A percentile compares a stretch with the other conserved stretches of the same genome.
phyloP scores from a whole-genome alignment of 1,140 invertebrate species.

The Musca domestica region DNA sequence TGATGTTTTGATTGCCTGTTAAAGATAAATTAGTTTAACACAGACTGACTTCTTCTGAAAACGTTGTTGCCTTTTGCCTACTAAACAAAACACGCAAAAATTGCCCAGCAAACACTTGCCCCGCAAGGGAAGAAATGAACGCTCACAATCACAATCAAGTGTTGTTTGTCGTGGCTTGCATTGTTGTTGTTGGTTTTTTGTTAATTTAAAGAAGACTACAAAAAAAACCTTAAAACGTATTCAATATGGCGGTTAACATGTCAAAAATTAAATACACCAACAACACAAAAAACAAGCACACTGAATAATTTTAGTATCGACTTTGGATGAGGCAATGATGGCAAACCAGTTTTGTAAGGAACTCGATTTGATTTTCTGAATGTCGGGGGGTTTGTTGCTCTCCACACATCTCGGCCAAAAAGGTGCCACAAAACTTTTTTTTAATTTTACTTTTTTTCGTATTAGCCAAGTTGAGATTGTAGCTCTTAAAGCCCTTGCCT shows the following conservation, averaged over 20 bases:
- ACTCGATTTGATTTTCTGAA: slow-evolving; percentile 10
- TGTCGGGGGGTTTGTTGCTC: neutral
- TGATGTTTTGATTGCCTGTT: slow-evolving; percentile 22
- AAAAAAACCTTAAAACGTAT: slow-evolving; percentile 39
- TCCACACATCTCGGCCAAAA: neutral
- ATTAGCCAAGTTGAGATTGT: neutral
- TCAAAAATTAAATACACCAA: slow-evolving; percentile 22
- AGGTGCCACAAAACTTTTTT: slow-evolving; percentile 15
- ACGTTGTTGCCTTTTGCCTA: no score
- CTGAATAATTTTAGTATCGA: slow-evolving; percentile 18
- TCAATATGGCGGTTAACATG: slow-evolving; percentile 47
- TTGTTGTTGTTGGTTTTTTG: neutral
- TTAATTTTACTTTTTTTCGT: slow-evolving; percentile 23
- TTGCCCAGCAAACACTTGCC: no score
- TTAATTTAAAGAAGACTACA: neutral
- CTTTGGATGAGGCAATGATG: neutral
- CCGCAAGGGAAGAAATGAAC: no score
- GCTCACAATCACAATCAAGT: slow-evolving; percentile 4
- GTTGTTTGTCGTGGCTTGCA: no score
- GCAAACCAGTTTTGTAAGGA: slow-evolving; percentile 3
- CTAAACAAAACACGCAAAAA: no score
- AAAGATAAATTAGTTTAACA: slow-evolving; percentile 21
- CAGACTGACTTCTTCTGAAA: neutral
- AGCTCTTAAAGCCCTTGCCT: slow-evolving; percentile 1
- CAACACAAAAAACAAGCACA: slow-evolving; percentile 1